Percentiles rank a stretch among this genome's conserved stretches.
Conservation (phyloP, 2,888 invertebrate species). For the Xylota sylvarum region DNA sequence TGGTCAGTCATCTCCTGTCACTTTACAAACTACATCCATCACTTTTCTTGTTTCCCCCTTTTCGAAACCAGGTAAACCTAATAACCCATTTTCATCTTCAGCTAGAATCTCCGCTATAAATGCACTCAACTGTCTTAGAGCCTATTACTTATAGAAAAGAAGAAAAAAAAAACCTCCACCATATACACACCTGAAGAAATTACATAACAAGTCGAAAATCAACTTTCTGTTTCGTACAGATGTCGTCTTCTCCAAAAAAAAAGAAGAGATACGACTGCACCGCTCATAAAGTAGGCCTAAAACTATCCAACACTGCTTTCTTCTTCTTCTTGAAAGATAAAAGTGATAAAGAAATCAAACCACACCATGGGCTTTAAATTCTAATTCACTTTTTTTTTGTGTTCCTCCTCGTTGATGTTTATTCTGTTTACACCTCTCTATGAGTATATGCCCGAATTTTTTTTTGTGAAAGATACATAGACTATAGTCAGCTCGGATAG, state of each 20-base stretch:
- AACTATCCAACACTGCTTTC: conserved; percentile 32
- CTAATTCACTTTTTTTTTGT: conserved; percentile 67
- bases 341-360: conserved; percentile 33
- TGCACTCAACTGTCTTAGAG: conserved; percentile 36
- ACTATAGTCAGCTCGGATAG: neutral
- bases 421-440: conserved; percentile 21
- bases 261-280: conserved; percentile 29
- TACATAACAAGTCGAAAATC: conserved; percentile 63
- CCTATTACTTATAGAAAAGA: neutral
- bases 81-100: conserved; percentile 51
- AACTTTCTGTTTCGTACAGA: conserved; percentile 70
- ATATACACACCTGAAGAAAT: conserved; percentile 12
- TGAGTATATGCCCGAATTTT: conserved; percentile 1
- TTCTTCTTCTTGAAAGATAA: conserved; percentile 1
- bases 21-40: no score
- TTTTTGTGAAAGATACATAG: conserved; percentile 9
- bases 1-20: no score
- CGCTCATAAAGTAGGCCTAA: conserved; percentile 59
- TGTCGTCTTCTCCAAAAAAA: conserved; percentile 33
- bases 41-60: no score
- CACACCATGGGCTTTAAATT: conserved; percentile 45
- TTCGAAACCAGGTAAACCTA: conserved; percentile 23
- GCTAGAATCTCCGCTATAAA: conserved; percentile 20
- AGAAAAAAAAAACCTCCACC: neutral
- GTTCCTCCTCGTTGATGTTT: neutral